These are phyloP conservation scores for Hypsibius dujardini DNA, from an alignment of 1,140 invertebrate genomes.

Conservation along the genomic window DNA sequence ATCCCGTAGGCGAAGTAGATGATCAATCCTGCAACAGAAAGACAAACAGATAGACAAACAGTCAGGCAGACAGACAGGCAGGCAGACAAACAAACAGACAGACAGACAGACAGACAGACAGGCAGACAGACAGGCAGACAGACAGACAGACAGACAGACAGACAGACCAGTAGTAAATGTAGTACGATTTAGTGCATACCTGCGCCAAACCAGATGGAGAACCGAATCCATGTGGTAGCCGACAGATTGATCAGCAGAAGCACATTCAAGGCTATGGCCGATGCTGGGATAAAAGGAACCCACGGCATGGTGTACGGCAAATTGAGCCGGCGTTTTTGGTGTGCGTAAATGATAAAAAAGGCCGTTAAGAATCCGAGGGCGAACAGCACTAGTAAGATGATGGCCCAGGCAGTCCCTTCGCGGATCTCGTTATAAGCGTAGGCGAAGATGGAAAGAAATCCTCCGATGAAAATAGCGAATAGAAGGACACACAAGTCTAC, in stretches of 20 bases:
- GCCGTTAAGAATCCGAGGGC: not conserved
- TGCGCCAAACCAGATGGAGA: slow-evolving; percentile 22
- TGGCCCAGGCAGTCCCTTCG: not conserved
- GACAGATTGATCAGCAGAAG: slow-evolving; percentile 22
- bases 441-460: not conserved
- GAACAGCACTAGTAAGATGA: not conserved
- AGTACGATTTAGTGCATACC: not conserved
- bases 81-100: no score
- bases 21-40: slow-evolving; percentile 19
- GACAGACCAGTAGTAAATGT: not conserved
- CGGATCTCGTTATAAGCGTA: slow-evolving; percentile 4
- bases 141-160: no score
- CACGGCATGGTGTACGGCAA: slow-evolving; percentile 23
- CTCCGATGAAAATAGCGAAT: not conserved
- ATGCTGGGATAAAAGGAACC: slow-evolving; percentile 23
- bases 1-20: slow-evolving; percentile 23
- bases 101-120: no score
- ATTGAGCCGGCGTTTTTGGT: slow-evolving; percentile 3
- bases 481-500: not conserved
- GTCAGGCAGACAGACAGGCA: no score
- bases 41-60: slow-evolving; percentile 19
- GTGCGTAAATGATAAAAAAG: not conserved
- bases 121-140: no score
- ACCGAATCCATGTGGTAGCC: slow-evolving; percentile 22
- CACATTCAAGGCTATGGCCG: slow-evolving; percentile 23